Percentiles rank a stretch among this genome's conserved stretches.
phyloP scores from a whole-genome alignment of 1,140 invertebrate species.

The Acromyrmex charruanus region DNA sequence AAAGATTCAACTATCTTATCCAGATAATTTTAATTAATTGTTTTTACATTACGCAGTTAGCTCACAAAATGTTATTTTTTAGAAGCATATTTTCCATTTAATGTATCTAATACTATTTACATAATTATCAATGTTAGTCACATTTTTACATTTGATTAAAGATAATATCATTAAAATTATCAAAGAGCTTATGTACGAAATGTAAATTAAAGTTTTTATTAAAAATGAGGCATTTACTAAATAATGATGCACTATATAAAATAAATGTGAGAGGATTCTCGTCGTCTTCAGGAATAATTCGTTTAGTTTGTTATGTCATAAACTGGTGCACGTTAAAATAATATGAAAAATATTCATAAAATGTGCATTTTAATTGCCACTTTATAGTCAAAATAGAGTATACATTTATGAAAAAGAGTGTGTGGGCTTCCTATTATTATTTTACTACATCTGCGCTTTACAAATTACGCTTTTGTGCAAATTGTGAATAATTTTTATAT shows the following conservation, averaged over 20 bases:
- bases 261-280: too few species aligned
- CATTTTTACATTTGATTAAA: slow-evolving; percentile 3
- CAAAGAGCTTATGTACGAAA: not conserved
- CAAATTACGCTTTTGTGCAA: slow-evolving; percentile 6
- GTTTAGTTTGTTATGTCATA: not conserved
- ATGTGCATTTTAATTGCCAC: not conserved
- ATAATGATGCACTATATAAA: not conserved
- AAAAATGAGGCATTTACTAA: slow-evolving; percentile 23
- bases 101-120: not conserved
- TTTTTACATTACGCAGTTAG: too few species aligned
- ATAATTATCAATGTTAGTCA: not conserved
- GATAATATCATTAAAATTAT: slow-evolving; percentile 7
- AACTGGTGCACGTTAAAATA: not conserved
- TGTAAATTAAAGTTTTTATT: slow-evolving; percentile 4
- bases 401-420: not conserved
- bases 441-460: not conserved
- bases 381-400: not conserved
- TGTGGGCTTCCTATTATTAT: slow-evolving; percentile 18
- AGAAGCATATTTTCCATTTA: not conserved
- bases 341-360: slow-evolving; percentile 1
- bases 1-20: too few species aligned
- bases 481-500: slow-evolving; percentile 4
- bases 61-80: not conserved
- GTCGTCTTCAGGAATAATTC: not conserved
- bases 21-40: too few species aligned